Evolutionary conservation across 2,113 vertebrate genomes (phyloP), one percentile per base, ranked within the genome.

Genomic region (Maccullochella peelii): DNA sequence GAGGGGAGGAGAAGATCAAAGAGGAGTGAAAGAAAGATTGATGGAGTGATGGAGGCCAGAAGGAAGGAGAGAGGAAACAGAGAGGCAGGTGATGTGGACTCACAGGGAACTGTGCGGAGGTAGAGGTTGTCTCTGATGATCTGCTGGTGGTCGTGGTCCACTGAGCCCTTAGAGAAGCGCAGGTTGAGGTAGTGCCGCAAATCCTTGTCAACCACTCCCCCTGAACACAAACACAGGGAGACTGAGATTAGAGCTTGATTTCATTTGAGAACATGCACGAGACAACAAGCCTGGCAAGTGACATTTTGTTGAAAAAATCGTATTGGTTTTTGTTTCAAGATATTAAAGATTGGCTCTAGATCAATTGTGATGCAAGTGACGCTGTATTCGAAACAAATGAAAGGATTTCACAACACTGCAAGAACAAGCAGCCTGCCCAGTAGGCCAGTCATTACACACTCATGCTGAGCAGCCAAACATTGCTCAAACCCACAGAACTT

Each of bases 111-210:
- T 0, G 98, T 99, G 86, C 98, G 98, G 95, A 99, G 97, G 97
- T 99, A 99, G 94, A 99, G 97, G 91, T 99, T 99, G 96, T 99
- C 98, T 91, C 98, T 97, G 93, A 99, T 99, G 94, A 99, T 99
- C 96, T 99, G 98, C 92, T 99, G 98, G 78, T 99, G 97, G 93
- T 99, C 98, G 94, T 99, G 98, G 95, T 99, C 98, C 88, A 99
- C 97, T 0, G 98, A 99, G 83, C 98, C 98, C 90, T 99, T 99
- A 94, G 99, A 98, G 95, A 99, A 99, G 79, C 98, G 96, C 78
- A 99, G 96, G 94, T 99, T 99, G 96, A 99, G 98, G 97, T 99
- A 99, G 97, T 98, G 98, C 89, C 98, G 98, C 90, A 99, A 97
- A 94, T 99, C 98, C 90, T 99, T 99, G 96, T 99, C 98, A 90